phyloP scores from a whole-genome alignment of 2,113 vertebrate genomes.

The Aramus guarauna region DNA sequence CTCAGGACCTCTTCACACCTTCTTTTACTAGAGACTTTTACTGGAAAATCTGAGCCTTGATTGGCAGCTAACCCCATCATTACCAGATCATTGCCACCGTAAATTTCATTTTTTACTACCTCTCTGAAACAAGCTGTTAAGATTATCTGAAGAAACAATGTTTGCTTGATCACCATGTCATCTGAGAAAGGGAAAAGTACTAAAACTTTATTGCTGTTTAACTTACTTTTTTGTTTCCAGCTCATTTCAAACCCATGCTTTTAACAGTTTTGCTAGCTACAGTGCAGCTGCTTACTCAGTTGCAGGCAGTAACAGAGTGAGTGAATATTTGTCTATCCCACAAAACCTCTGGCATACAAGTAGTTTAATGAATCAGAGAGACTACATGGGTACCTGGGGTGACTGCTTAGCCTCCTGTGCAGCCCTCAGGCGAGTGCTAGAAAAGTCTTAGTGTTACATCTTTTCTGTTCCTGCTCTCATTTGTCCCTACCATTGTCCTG shows the following conservation, averaged over 20 bases:
- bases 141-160: neutral
- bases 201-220: neutral
- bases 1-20: neutral
- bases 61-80: neutral
- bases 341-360: neutral
- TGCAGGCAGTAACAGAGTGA: neutral
- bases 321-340: neutral
- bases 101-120: neutral
- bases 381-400: neutral
- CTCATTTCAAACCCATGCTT: neutral
- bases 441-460: rapidly evolving
- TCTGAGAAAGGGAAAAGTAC: neutral
- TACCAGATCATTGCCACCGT: neutral
- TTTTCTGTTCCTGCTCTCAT: neutral
- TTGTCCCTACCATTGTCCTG: too few species aligned
- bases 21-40: neutral
- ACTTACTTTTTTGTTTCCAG: neutral
- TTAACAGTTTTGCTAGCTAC: neutral
- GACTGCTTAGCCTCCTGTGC: neutral
- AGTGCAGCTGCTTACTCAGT: neutral
- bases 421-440: neutral
- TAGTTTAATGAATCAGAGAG: neutral
- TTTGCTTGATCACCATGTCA: neutral
- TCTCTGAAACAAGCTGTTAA: neutral
- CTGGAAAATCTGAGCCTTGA: neutral